Evolutionary conservation across 1,140 invertebrate genomes (phyloP).

Genomic region (Drosophila pectinifera): DNA sequence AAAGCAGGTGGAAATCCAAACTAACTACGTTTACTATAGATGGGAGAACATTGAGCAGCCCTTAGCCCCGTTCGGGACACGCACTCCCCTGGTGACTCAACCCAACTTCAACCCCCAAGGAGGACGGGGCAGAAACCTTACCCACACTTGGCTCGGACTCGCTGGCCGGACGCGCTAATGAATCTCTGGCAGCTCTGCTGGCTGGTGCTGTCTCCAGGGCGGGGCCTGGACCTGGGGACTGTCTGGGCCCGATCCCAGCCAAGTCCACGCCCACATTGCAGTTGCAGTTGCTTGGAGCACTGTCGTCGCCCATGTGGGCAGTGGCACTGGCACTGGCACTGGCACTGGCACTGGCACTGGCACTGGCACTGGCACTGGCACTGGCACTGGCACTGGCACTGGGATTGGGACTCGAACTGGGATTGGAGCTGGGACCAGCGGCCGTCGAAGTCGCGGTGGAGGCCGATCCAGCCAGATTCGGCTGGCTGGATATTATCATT

Average conservation of each 20-base stretch:
- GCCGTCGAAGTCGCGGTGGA: slow-evolving; percentile 3
- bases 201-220: background rate
- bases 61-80: slow-evolving; percentile 7
- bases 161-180: slow-evolving; percentile 79
- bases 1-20: slow-evolving; percentile 17
- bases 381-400: slow-evolving; percentile 21
- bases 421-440: background rate
- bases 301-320: slow-evolving; percentile 56
- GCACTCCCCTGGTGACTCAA: too few species aligned
- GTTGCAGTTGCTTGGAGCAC: slow-evolving; percentile 60
- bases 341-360: slow-evolving; percentile 22
- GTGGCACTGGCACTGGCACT: slow-evolving; percentile 8
- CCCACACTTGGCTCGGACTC: slow-evolving; percentile 74
- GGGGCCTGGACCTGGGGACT: slow-evolving; percentile 23
- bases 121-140: slow-evolving; percentile 46
- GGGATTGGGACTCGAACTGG: too few species aligned
- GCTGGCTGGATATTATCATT: slow-evolving; percentile 77
- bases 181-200: slow-evolving; percentile 57
- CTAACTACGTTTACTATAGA: slow-evolving; percentile 1
- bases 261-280: slow-evolving; percentile 39
- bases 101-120: slow-evolving; percentile 32
- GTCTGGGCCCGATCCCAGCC: slow-evolving; percentile 40
- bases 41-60: slow-evolving; percentile 10
- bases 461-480: slow-evolving; percentile 57
- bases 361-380: slow-evolving; percentile 16